Evolutionary conservation across 2,888 invertebrate genomes (phyloP).

Genomic region (Drosophila limbata): DNA sequence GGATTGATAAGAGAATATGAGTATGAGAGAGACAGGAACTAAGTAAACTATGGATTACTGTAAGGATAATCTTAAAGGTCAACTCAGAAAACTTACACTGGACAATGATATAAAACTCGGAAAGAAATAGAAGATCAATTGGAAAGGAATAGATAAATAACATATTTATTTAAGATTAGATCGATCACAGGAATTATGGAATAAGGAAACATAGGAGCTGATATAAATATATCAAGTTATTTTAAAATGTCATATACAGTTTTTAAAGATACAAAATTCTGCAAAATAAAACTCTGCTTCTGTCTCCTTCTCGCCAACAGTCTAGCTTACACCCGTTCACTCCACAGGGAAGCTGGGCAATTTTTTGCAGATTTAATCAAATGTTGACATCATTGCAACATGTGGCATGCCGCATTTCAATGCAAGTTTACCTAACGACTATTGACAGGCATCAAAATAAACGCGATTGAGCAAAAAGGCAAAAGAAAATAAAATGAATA

Average conservation of each 20-base stretch:
- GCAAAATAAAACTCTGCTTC: background rate
- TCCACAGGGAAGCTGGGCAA: background rate
- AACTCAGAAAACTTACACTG: background rate
- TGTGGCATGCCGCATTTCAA: constrained; percentile 65
- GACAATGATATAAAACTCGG: background rate
- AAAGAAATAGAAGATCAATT: too few species aligned
- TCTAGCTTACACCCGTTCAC: background rate
- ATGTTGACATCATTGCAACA: constrained; percentile 57
- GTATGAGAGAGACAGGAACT: too few species aligned
- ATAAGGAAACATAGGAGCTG: background rate
- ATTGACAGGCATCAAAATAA: constrained; percentile 66
- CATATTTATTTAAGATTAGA: too few species aligned
- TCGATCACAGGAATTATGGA: background rate
- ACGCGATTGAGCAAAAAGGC: constrained; percentile 26
- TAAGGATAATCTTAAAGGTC: too few species aligned
- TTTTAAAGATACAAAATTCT: background rate
- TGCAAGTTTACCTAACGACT: constrained; percentile 53
- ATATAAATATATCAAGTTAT: background rate
- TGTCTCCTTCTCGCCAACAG: background rate
- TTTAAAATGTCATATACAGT: background rate
- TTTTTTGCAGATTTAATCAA: constrained; percentile 60
- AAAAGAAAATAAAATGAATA: constrained; percentile 7
- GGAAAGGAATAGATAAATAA: background rate
- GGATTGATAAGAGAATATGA: background rate
- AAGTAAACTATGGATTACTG: too few species aligned